phyloP scores from a whole-genome alignment of 2,888 invertebrate genomes.

The Tiliacea citrago region DNA sequence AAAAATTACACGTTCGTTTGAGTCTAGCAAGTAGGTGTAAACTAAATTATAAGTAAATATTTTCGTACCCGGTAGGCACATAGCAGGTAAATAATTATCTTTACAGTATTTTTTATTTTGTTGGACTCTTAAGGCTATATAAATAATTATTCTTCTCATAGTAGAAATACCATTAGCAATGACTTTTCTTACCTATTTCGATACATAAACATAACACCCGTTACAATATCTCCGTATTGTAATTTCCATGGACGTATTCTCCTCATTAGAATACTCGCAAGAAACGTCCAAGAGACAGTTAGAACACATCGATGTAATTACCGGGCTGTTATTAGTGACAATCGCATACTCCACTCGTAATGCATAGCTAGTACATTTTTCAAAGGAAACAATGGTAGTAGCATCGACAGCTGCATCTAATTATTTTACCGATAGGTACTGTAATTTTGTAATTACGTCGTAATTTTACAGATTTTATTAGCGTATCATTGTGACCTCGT shows the following conservation, averaged over 20 bases:
- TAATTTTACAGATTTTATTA: conserved; percentile 73
- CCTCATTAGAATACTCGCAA: conserved; percentile 42
- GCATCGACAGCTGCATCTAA: conserved; percentile 60
- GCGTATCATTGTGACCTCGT: conserved; percentile 75
- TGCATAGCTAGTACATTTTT: conserved; percentile 13
- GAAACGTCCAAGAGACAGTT: conserved; percentile 57
- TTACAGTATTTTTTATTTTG: conserved; percentile 6
- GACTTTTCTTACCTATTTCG: conserved; percentile 14
- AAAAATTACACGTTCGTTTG: conserved; percentile 42
- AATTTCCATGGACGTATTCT: conserved; percentile 43
- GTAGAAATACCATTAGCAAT: conserved; percentile 1
- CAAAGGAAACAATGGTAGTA: conserved; percentile 46
- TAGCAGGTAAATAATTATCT: conserved; percentile 10
- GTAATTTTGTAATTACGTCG: conserved; percentile 77
- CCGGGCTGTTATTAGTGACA: conserved; percentile 58
- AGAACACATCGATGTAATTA: conserved; percentile 59
- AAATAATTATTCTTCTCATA: neutral
- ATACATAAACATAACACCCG: conserved; percentile 38
- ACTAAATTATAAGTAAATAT: conserved; percentile 48
- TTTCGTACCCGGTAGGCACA: conserved; percentile 23
- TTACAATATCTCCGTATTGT: conserved; percentile 44
- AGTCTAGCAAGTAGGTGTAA: conserved; percentile 19
- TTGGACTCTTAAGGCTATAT: neutral
- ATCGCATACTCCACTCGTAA: conserved; percentile 28
- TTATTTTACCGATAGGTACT: conserved; percentile 72